Evolutionary conservation across 2,797 vertebrate genomes (phyloP).

Genomic region (Aulostomus chinensis): DNA sequence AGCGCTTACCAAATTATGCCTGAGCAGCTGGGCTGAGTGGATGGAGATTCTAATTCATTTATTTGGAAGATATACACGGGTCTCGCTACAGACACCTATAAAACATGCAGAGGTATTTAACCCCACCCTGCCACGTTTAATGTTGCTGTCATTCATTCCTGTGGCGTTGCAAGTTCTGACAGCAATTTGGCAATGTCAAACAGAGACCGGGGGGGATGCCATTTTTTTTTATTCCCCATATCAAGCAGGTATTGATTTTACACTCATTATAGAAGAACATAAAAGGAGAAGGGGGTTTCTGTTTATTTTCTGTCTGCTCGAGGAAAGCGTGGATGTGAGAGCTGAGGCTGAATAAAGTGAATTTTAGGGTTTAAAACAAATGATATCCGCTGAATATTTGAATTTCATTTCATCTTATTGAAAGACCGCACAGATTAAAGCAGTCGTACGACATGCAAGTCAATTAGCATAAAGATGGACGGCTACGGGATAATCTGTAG

Average conservation of each 20-base stretch:
- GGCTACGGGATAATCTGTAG: no score
- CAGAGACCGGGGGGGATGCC: slow-evolving; percentile 37
- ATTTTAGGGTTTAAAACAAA: no score
- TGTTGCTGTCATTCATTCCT: slow-evolving; percentile 72
- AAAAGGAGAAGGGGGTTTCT: slow-evolving; percentile 63
- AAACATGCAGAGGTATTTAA: slow-evolving; percentile 69
- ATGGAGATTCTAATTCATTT: slow-evolving; percentile 51
- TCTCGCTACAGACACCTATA: slow-evolving; percentile 62
- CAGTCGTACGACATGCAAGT: no score
- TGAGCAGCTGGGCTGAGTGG: slow-evolving; percentile 30
- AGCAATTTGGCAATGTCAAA: slow-evolving; percentile 64
- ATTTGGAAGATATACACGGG: slow-evolving; percentile 61
- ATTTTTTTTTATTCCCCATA: slow-evolving; percentile 59
- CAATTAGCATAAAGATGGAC: not conserved
- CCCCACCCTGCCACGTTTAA: slow-evolving; percentile 59
- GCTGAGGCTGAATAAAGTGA: no score
- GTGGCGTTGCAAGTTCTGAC: slow-evolving; percentile 67
- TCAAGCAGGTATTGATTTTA: slow-evolving; percentile 73
- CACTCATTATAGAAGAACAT: slow-evolving; percentile 62
- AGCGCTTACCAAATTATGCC: slow-evolving; percentile 66
- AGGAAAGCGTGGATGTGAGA: no score
- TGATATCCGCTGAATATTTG: no score
- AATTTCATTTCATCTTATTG: no score
- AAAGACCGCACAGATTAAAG: no score
- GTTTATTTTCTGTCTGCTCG: no score